phyloP scores from a whole-genome alignment of 2,888 invertebrate genomes.

The Drosophila merina region DNA sequence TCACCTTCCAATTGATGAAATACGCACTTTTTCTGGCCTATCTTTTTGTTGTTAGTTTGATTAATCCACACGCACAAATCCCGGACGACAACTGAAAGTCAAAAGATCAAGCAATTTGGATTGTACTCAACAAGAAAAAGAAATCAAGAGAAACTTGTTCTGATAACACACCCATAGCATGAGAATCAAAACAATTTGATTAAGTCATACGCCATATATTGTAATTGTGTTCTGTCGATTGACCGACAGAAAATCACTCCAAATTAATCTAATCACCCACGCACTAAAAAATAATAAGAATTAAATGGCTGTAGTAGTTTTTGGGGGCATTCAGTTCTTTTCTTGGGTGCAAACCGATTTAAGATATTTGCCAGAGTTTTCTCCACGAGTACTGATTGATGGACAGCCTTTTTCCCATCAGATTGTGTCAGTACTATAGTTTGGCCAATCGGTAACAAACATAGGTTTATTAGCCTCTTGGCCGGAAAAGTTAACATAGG shows the following conservation, averaged over 20 bases:
- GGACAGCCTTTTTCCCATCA: not conserved
- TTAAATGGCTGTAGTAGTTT: not conserved
- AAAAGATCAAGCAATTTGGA: constrained; percentile 8
- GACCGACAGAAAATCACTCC: constrained; percentile 26
- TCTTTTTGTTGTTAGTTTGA: constrained; percentile 29
- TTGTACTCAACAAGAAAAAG: constrained; percentile 7
- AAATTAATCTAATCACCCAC: constrained; percentile 51
- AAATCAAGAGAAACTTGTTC: constrained; percentile 5
- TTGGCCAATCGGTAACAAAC: constrained; percentile 15
- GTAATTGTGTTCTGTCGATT: constrained; percentile 9
- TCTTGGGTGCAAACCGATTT: constrained; percentile 17
- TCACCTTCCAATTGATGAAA: constrained; percentile 35
- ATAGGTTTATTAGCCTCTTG: constrained; percentile 9
- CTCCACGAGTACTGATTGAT: not conserved
- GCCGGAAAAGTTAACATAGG: not conserved
- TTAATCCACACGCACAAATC: constrained; percentile 51
- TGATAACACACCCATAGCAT: constrained; percentile 43
- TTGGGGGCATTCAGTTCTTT: not conserved
- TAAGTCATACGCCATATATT: constrained; percentile 10
- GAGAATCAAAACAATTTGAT: constrained; percentile 66
- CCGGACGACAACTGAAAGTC: constrained; percentile 16
- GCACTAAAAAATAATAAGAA: constrained; percentile 39
- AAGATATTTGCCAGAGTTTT: not conserved
- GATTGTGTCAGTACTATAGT: not conserved
- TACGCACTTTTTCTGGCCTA: constrained; percentile 47